These are phyloP conservation scores for Pseudoatta argentina DNA, from an alignment of 1,140 invertebrate species.

Conservation along the genomic window DNA sequence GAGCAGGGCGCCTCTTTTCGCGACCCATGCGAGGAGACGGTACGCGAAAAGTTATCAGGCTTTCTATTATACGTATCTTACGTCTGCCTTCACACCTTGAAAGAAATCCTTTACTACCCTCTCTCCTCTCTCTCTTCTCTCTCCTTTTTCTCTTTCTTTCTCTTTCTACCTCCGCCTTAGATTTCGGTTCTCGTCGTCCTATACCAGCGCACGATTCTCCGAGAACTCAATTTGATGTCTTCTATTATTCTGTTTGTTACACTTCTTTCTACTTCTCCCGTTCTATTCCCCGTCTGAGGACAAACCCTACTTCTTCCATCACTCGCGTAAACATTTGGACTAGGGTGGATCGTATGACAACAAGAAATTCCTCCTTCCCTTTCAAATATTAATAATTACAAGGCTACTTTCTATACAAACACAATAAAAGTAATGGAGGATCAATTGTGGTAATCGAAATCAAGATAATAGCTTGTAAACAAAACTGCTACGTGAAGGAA, in stretches of 20 bases:
- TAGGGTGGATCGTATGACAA: neutral
- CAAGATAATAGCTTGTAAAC: neutral
- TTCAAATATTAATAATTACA: constrained; percentile 25
- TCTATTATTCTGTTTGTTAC: constrained; percentile 55
- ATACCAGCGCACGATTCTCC: constrained; percentile 1
- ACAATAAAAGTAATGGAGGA: neutral
- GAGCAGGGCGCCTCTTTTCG: constrained; percentile 3
- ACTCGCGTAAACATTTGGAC: constrained; percentile 39
- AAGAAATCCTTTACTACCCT: constrained; percentile 34
- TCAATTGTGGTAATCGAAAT: neutral
- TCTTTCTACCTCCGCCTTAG: neutral
- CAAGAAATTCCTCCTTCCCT: neutral
- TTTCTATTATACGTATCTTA: constrained; percentile 60
- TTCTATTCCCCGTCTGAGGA: constrained; percentile 1
- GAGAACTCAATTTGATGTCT: constrained; percentile 49
- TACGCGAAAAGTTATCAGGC: constrained; percentile 62
- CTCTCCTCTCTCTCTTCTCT: neutral
- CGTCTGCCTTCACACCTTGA: constrained; percentile 23
- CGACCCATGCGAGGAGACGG: constrained; percentile 20
- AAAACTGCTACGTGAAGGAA: neutral
- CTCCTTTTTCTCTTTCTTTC: neutral
- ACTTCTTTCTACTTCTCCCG: constrained; percentile 33
- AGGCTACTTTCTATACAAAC: constrained; percentile 4
- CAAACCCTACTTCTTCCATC: constrained; percentile 14
- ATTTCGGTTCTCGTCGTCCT: constrained; percentile 16